A percentile compares a stretch with the other conserved stretches of the same genome.
phyloP scores from a whole-genome alignment of 2,797 vertebrate species.

The Knipowitschia caucasica region DNA sequence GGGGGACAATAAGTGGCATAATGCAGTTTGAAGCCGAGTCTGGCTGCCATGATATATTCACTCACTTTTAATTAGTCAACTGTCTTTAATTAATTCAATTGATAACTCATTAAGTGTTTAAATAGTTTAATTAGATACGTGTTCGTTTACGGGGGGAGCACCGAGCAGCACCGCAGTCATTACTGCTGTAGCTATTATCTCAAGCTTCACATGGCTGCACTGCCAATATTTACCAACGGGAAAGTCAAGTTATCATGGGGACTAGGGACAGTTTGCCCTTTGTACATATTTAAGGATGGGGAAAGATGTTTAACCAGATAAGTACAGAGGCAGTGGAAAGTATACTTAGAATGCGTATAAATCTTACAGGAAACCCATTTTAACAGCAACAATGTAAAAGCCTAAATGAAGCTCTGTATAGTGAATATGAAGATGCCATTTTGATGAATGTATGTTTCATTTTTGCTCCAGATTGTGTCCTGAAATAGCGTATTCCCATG shows the following conservation, averaged over 20 bases:
- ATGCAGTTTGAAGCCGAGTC: conserved; percentile 25
- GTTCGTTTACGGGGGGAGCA: conserved; percentile 32
- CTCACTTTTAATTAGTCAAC: conserved; percentile 58
- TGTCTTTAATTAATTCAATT: conserved; percentile 58
- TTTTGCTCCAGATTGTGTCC: too few species aligned
- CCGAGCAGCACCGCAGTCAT: conserved; percentile 35
- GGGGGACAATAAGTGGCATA: conserved; percentile 17
- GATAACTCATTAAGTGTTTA: conserved; percentile 59
- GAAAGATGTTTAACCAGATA: background rate
- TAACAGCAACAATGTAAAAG: background rate
- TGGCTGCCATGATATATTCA: conserved; percentile 46
- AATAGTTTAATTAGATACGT: conserved; percentile 57
- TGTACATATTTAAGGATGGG: conserved; percentile 1
- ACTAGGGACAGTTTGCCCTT: conserved; percentile 3
- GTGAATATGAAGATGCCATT: too few species aligned
- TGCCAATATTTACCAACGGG: conserved; percentile 31
- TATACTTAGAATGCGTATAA: conserved; percentile 19
- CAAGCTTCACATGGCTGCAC: conserved; percentile 31
- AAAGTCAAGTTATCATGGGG: background rate
- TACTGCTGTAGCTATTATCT: conserved; percentile 34
- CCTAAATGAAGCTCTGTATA: too few species aligned
- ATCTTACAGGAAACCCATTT: background rate
- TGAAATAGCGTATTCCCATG: too few species aligned
- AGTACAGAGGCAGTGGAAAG: conserved; percentile 3
- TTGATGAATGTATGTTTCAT: too few species aligned